Conservation (phyloP, 2,113 vertebrate species). For the Pluvianellus socialis region DNA sequence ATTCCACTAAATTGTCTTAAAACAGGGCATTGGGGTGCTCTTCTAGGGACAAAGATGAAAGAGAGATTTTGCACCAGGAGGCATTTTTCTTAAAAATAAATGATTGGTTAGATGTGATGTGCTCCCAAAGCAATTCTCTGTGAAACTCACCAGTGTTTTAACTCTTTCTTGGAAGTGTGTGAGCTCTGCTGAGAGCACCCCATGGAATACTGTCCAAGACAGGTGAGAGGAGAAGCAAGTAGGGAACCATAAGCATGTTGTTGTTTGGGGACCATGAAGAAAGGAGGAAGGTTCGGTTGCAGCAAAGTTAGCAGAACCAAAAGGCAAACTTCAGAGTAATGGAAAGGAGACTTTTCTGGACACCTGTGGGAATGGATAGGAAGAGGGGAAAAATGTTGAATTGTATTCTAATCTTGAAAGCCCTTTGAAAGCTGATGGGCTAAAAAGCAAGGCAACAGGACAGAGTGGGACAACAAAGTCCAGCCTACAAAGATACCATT, state of each 20-base stretch:
- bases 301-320: background rate
- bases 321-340: background rate
- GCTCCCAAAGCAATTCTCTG: background rate
- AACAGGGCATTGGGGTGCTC: background rate
- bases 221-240: fast-evolving
- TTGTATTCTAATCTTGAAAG: background rate
- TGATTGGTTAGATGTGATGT: no score
- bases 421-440: background rate
- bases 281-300: background rate
- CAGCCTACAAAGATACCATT: no score
- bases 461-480: background rate
- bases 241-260: background rate
- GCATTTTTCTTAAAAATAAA: background rate
- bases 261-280: background rate
- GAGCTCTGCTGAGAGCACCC: background rate
- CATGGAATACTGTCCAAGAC: background rate
- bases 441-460: background rate
- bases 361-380: background rate
- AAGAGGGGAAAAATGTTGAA: background rate
- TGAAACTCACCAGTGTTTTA: background rate
- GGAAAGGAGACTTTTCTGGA: background rate
- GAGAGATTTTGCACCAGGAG: background rate
- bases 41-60: background rate
- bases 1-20: background rate
- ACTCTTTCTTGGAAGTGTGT: fast-evolving